Base-by-base conservation (phyloP, 2,888 invertebrate species). In the Amphipyra berbera region DNA sequence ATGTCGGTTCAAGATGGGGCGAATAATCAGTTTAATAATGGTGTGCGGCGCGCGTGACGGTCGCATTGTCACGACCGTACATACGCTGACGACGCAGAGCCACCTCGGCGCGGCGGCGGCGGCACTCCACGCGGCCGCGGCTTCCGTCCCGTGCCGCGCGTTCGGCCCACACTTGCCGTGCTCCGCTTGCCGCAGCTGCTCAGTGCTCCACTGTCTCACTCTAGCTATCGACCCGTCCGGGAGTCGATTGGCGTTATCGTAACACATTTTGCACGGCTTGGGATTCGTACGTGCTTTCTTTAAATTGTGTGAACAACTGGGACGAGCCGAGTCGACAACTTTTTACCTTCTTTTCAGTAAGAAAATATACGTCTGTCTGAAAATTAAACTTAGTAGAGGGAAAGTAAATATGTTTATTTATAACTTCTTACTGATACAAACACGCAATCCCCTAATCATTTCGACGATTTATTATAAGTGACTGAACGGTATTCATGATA, bases 191-290 rank as follows among this genome's bases (percentile, higher is more conserved):
- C 45, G 30, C 52, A 41, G 41, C 27, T 44, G 58, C 47, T 59
- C 47, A 52, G 37, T 44, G 33, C 48, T 46, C 42, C 40, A 45
- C 65, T 37, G 50, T 70, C 65, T 63, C 71, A 40, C 56, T 63
- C 71, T 61, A 42, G 45, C 61, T 63, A 78, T 78, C 63, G 78
- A 78, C 71, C 71, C 65, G 59, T 15, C 44, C 57, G 37, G 21
- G 15, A 60, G 42, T 64, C 61, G 66, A 66, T 60, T 66, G 61
- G 52, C 55, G 40, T 59, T 61, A 71, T 63, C 46, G 54, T 69
- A 58, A 64, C 62, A 62, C 68, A 67, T 66, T 76, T 68, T 59
- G 47, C 42, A 61, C 41, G 44, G 40, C 15, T 48, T 15, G 14
- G 14, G 33, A 33, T 37, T 41, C 47, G 58, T 57, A 64, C 49